Conservation (phyloP, 2,888 invertebrate species). For the Ametastegia equiseti region DNA sequence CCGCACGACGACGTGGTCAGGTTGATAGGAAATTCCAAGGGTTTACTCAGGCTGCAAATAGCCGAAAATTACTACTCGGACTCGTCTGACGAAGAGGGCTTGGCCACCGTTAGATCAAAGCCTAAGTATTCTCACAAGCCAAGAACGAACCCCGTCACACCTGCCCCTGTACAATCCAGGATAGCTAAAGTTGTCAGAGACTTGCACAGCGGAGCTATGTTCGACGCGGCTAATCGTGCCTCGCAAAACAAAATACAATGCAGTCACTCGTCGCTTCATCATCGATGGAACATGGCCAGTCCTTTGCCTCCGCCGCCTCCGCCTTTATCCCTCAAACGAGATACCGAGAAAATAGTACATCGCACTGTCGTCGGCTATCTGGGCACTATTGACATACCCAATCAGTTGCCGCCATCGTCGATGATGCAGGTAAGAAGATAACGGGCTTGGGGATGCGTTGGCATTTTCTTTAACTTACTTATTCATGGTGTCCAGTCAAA, state of each 20-base stretch:
- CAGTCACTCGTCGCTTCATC: conserved; percentile 66
- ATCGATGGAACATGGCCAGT: conserved; percentile 74
- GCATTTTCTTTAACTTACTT: background rate
- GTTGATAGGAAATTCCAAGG: conserved; percentile 91
- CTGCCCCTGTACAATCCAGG: conserved; percentile 72
- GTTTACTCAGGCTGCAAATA: conserved; percentile 90
- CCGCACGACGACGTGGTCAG: conserved; percentile 96
- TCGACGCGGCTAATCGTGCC: conserved; percentile 68
- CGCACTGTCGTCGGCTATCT: conserved; percentile 95
- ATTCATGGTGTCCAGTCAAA: too few species aligned
- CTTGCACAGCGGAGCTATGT: conserved; percentile 77
- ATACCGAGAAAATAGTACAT: conserved; percentile 81
- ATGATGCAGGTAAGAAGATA: conserved; percentile 79
- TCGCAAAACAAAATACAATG: conserved; percentile 65
- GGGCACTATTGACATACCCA: conserved; percentile 97
- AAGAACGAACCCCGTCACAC: conserved; percentile 61
- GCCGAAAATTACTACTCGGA: conserved; percentile 92
- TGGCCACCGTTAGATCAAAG: conserved; percentile 79
- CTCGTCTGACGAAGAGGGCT: conserved; percentile 88
- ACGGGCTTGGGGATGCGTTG: background rate
- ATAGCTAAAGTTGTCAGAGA: conserved; percentile 78
- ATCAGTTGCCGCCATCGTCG: conserved; percentile 86
- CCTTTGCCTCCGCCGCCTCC: conserved; percentile 74
- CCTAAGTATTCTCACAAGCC: conserved; percentile 81
- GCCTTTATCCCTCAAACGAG: conserved; percentile 68